A percentile compares a stretch with the other conserved stretches of the same genome.
Conservation (phyloP, 2,113 vertebrate genomes). For the Phalacrocorax pelagicus region DNA sequence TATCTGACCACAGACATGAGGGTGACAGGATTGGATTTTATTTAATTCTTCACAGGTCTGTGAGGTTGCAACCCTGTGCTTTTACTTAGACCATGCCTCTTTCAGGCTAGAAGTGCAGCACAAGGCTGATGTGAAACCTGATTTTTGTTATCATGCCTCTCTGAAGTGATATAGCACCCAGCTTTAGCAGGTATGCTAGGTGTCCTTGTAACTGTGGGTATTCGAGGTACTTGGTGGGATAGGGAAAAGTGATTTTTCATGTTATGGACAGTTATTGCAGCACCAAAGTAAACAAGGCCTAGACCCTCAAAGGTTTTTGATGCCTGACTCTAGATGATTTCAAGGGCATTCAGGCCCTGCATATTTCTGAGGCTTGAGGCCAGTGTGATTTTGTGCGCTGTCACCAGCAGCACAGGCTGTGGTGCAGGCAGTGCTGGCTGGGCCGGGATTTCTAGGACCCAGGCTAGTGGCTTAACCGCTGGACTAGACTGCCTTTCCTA, state of each 20-base stretch:
- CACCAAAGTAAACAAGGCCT: neutral
- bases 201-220: neutral
- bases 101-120: neutral
- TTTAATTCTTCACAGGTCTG: neutral
- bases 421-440: neutral
- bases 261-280: neutral
- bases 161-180: fast-evolving
- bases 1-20: neutral
- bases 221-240: neutral
- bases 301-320: neutral
- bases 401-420: neutral
- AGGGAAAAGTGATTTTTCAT: neutral
- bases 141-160: neutral
- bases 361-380: neutral
- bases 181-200: neutral
- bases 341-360: neutral
- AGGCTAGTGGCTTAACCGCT: neutral
- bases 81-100: neutral
- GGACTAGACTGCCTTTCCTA: neutral
- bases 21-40: neutral
- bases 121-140: neutral
- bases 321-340: neutral
- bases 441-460: neutral
- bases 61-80: neutral
- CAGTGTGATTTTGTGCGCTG: neutral